Conservation (phyloP, 2,888 invertebrate species). For the Seira musarum region DNA sequence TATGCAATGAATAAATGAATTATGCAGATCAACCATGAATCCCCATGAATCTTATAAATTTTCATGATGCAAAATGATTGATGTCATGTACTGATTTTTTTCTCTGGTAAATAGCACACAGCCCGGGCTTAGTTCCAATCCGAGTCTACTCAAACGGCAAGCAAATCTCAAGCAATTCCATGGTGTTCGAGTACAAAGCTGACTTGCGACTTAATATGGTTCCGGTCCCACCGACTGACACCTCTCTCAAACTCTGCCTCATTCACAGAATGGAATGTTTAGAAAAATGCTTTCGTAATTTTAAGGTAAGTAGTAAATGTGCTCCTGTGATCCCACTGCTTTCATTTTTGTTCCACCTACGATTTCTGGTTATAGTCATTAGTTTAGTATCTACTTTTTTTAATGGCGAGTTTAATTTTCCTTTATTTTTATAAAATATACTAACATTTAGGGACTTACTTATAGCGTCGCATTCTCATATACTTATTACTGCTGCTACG, state of each 20-base stretch:
- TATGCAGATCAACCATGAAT: too few relatives aligned
- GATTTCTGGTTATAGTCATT: too few relatives aligned
- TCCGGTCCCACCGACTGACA: constrained; percentile 69
- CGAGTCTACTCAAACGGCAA: constrained; percentile 69
- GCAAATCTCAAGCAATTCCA: constrained; percentile 69
- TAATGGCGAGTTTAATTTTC: too few relatives aligned
- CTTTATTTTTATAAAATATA: too few relatives aligned
- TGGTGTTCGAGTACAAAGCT: constrained; percentile 70
- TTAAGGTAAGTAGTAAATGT: constrained; percentile 64
- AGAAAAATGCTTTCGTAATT: constrained; percentile 70
- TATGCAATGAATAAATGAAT: too few relatives aligned
- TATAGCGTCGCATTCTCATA: too few relatives aligned
- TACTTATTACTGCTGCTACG: too few relatives aligned
- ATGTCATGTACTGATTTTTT: background rate
- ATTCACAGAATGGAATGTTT: constrained; percentile 70
- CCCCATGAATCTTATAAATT: too few relatives aligned
- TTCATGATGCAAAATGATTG: background rate
- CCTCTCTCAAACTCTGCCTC: constrained; percentile 69
- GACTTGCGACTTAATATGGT: constrained; percentile 68
- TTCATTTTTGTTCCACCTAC: too few relatives aligned
- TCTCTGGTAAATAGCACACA: constrained; percentile 64
- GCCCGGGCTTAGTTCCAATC: constrained; percentile 69
- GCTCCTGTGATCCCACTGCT: too few relatives aligned
- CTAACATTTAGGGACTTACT: too few relatives aligned
- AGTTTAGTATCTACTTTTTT: too few relatives aligned